Base-by-base conservation (phyloP, 1,140 invertebrate genomes). In the Drosophila chauvacae region DNA sequence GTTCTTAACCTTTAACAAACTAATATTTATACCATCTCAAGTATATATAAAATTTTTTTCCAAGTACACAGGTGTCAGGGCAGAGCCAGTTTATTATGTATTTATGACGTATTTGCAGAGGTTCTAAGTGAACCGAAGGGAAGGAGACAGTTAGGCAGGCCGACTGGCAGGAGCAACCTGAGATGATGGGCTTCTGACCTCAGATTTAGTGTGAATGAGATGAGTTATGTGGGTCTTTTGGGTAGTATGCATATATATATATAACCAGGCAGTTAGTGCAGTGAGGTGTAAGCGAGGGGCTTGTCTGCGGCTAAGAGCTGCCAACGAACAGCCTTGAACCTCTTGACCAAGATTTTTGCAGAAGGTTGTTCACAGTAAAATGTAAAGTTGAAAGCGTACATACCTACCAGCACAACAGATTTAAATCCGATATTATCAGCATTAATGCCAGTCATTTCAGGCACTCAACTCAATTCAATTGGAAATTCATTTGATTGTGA, bases 61-160 rank as follows among this genome's bases (percentile, higher is more conserved):
- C 35, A 13, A 16, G 63, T 56, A 48, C 20, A 60, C 33, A 37
- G 30, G 33, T 16, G 14, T 11, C 14, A 20, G 28, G 30, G 62
- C 13, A 28, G 9, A 63, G 45, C 7, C 42, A 55, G 41, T 60
- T 51, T 75, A 72, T 75, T 71, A 78, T 71, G 63, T 78, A 78
- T 78, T 78, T 78, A 78, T 77, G 44, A 69, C 35, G 50, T 78
- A 78, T 78, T 59, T 76, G 41, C 53, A 59, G 44, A 62, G 76
- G 64, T 56, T 64, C 58, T 47, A 42, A 72, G 56, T 42, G 48
- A 55, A 42, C 23, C 48, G 39, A 41, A 16, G 30, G 58, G 7
- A 45, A 57, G 47, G 44, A 18, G 28, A 11, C 28, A 28, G 33
- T 28, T 16, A 11, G 48, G 20, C 33, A 20, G 39, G 3, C 50